Evolutionary conservation across 2,797 vertebrate genomes (phyloP).

Genomic region (Centroberyx gerrardi): DNA sequence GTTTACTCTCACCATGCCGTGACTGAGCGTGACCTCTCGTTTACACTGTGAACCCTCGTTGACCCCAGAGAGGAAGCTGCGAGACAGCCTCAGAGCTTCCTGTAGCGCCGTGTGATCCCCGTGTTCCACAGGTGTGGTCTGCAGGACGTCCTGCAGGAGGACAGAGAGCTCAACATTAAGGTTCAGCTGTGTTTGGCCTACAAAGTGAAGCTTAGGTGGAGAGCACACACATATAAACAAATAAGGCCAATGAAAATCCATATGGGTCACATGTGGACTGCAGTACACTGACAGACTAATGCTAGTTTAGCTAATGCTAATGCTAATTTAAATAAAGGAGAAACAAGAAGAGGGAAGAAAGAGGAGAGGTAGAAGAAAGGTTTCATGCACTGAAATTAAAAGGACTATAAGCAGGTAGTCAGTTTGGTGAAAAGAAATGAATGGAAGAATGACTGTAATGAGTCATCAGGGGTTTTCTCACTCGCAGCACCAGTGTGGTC

Average conservation of each 20-base stretch:
- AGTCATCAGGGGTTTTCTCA: constrained; percentile 57
- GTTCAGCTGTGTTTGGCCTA: no score
- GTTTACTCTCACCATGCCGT: constrained; percentile 76
- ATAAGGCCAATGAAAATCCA: no score
- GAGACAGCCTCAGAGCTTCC: constrained; percentile 83
- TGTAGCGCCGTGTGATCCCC: constrained; percentile 71
- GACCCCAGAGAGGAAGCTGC: constrained; percentile 85
- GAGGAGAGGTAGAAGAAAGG: no score
- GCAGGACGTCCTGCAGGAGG: constrained; percentile 80
- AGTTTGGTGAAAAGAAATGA: background rate
- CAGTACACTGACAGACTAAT: no score
- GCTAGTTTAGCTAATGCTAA: no score
- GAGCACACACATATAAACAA: no score
- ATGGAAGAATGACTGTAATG: background rate
- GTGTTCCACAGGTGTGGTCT: constrained; percentile 80
- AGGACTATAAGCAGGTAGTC: background rate
- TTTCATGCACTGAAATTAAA: no score
- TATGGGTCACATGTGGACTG: no score
- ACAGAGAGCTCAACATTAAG: background rate
- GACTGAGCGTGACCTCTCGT: constrained; percentile 82
- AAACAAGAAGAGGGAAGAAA: no score
- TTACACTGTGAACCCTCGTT: constrained; percentile 84
- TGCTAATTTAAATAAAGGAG: no score
- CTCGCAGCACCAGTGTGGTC: constrained; percentile 83
- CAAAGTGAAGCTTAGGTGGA: background rate